Conservation (phyloP, 2,797 vertebrate genomes). For the Rhinoraja longicauda region DNA sequence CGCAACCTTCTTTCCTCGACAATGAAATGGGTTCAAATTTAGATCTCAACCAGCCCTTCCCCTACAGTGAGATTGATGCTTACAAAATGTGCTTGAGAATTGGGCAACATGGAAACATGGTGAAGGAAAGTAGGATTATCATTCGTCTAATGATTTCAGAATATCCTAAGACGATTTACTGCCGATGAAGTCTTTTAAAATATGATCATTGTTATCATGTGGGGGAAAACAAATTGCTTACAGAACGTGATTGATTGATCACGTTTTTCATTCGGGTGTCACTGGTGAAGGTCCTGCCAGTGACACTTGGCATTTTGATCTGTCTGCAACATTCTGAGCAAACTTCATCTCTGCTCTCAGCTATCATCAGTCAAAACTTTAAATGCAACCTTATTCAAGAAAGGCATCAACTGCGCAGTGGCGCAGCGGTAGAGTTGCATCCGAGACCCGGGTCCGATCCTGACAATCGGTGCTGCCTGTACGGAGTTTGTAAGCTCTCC, state of each 20-base stretch:
- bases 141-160: too few species aligned
- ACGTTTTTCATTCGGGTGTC: neutral
- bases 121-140: too few species aligned
- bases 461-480: too few species aligned
- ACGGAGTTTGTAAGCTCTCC: too few species aligned
- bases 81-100: too few species aligned
- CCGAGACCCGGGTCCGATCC: too few species aligned
- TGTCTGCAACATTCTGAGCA: neutral
- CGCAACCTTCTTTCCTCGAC: neutral
- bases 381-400: neutral
- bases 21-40: neutral
- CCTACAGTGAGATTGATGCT: neutral
- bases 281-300: neutral
- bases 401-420: neutral
- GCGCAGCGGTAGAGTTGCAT: too few species aligned
- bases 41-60: neutral
- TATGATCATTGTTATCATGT: too few species aligned
- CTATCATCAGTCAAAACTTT: neutral
- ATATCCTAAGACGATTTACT: too few species aligned
- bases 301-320: neutral
- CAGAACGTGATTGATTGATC: neutral
- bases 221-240: too few species aligned
- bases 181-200: too few species aligned
- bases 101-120: too few species aligned
- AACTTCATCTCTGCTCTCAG: neutral